Percentiles rank a stretch among this genome's conserved stretches.
phyloP scores from a whole-genome alignment of 2,888 invertebrate genomes.

The Xestia c-nigrum region DNA sequence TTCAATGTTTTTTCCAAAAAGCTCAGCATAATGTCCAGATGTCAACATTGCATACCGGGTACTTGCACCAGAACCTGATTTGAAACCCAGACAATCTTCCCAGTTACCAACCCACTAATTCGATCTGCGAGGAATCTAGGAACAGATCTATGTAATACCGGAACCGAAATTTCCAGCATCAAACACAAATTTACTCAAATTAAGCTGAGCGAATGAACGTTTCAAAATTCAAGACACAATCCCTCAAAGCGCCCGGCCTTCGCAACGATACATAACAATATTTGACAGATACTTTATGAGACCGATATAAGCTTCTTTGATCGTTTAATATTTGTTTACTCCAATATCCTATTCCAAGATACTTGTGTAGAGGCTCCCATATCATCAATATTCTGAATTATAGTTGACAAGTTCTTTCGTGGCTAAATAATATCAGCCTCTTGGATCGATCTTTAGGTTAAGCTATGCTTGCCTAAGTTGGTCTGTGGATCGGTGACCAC shows the following conservation, averaged over 20 bases:
- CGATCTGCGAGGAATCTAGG: neutral
- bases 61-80: neutral
- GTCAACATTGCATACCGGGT: neutral
- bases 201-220: neutral
- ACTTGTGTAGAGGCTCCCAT: neutral
- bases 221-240: neutral
- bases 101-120: neutral
- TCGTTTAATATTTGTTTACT: conserved; percentile 17
- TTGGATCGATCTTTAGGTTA: too few species aligned
- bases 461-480: too few species aligned
- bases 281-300: neutral
- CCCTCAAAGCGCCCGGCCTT: neutral
- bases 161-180: neutral
- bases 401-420: conserved; percentile 2
- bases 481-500: too few species aligned
- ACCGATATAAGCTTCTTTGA: conserved; percentile 1
- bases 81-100: neutral
- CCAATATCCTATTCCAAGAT: conserved; percentile 32
- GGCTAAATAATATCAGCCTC: too few species aligned
- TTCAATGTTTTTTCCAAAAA: neutral
- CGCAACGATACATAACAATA: neutral
- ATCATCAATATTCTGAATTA: conserved; percentile 21
- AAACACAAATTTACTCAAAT: neutral
- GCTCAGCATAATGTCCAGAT: neutral
- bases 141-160: neutral